These are phyloP conservation scores for Euzetes globulus DNA, from an alignment of 2,888 invertebrate species.

Conservation along the genomic window DNA sequence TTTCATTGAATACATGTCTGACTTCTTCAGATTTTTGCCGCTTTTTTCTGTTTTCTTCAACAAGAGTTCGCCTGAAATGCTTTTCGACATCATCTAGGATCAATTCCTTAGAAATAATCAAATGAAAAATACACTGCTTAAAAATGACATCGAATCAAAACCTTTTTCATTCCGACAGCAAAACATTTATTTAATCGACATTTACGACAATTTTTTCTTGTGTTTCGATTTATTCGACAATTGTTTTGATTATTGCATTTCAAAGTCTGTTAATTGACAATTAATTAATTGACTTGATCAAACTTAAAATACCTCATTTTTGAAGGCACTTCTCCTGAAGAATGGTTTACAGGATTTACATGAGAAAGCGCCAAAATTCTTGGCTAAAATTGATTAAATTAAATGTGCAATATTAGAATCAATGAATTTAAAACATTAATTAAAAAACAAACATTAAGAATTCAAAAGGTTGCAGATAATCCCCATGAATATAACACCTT, in stretches of 20 bases:
- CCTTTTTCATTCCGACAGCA: background rate
- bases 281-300: background rate
- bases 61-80: background rate
- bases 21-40: background rate
- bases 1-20: no score
- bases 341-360: background rate
- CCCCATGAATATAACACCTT: no score
- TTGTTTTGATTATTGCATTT: background rate
- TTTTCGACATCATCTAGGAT: background rate
- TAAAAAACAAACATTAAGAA: no score
- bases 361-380: background rate
- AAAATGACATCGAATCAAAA: no score
- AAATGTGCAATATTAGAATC: no score
- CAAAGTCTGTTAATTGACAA: background rate
- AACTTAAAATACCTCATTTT: conserved; percentile 42
- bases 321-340: background rate
- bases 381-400: background rate
- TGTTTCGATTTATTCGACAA: background rate
- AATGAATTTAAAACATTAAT: no score
- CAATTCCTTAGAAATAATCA: background rate
- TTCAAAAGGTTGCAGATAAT: no score
- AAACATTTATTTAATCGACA: background rate
- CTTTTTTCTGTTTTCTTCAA: background rate
- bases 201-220: background rate
- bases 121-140: no score